phyloP scores from a whole-genome alignment of 1,140 invertebrate genomes.

The Drosophila ananassae region DNA sequence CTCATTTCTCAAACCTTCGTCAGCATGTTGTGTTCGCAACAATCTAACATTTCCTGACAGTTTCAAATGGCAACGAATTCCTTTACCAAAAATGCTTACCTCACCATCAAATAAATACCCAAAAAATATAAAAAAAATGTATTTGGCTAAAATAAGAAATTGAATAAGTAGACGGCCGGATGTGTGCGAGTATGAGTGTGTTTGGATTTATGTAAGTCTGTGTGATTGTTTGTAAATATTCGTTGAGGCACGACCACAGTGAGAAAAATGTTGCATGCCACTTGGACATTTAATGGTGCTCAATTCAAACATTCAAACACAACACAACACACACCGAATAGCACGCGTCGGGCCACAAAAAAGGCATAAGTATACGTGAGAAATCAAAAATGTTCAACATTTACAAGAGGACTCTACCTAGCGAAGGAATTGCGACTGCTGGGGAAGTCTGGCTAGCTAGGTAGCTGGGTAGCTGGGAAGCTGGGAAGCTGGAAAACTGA shows the following conservation, averaged over 20 bases:
- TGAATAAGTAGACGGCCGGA: constrained; percentile 28
- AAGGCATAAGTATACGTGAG: constrained; percentile 72
- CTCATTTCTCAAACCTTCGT: constrained; percentile 26
- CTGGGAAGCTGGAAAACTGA: not conserved
- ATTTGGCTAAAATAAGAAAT: constrained; percentile 50
- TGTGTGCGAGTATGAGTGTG: not conserved
- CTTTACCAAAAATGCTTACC: constrained; percentile 25
- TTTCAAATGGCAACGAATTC: constrained; percentile 19
- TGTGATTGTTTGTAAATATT: constrained; percentile 19
- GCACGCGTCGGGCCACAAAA: constrained; percentile 20
- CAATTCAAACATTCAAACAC: constrained; percentile 50
- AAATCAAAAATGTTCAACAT: constrained; percentile 75
- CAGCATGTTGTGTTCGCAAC: constrained; percentile 9
- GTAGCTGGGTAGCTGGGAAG: not conserved
- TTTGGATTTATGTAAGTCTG: constrained; percentile 1
- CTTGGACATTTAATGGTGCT: constrained; percentile 78
- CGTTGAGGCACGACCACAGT: constrained; percentile 39
- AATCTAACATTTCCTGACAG: constrained; percentile 20
- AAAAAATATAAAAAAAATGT: constrained; percentile 10
- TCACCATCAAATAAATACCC: constrained; percentile 4
- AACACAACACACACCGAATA: constrained; percentile 40
- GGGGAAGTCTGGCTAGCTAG: not conserved
- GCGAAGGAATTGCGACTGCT: constrained; percentile 21
- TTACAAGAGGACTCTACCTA: constrained; percentile 25
- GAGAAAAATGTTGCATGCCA: constrained; percentile 77